Evolutionary conservation across 2,797 vertebrate species (phyloP), one percentile per base, ranked within the genome.

Genomic region (Parotocinclus haroldoi): DNA sequence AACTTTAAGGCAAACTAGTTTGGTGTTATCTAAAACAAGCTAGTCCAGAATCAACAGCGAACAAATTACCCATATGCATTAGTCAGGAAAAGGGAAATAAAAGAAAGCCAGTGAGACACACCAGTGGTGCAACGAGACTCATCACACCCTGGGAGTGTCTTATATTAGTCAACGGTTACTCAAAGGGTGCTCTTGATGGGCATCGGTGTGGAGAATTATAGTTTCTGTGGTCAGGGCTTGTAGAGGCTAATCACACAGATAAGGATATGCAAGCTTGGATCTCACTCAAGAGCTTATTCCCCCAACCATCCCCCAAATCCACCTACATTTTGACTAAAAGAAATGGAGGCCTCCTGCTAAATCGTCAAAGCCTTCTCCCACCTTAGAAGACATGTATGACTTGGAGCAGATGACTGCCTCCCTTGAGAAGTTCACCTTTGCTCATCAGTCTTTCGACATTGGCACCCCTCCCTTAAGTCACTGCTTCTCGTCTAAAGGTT

Each of bases 381-480:
- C 69, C 71, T 77, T 52, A 76, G 67, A 78, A 75, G 79, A 75
- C 76, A 58, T 68, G 80, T 78, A 71, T 72, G 74, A 78, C 80
- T 82, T 84, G 83, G 84, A 90, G 78, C 72, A 81, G 84, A 83
- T 85, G 19, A 10, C 62, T 63, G 45, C 9, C n/a, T 84, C 79
- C 81, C 75, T 72, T 27, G 72, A 19, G 7, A 7, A 14, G 76
- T 78, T 77, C 74, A 66, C 54, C 60, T 48, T 77, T 79, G 80
- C 82, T 73, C 57, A 75, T 76, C 59, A 44, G 74, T 63, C 76
- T 61, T 79, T 70, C 36, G 38, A n/a, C n/a, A n/a, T 10, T n/a
- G 12, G 6, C 13, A 46, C 48, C 14, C 2, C 48, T 50, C 8
- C 14, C 5, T 50, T 16, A 16, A 16, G 48, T 63, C 50, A 68